A percentile compares a stretch with the other conserved stretches of the same genome.
Evolutionary conservation across 2,113 vertebrate species (phyloP).

Genomic region (Ginglymostoma cirratum): DNA sequence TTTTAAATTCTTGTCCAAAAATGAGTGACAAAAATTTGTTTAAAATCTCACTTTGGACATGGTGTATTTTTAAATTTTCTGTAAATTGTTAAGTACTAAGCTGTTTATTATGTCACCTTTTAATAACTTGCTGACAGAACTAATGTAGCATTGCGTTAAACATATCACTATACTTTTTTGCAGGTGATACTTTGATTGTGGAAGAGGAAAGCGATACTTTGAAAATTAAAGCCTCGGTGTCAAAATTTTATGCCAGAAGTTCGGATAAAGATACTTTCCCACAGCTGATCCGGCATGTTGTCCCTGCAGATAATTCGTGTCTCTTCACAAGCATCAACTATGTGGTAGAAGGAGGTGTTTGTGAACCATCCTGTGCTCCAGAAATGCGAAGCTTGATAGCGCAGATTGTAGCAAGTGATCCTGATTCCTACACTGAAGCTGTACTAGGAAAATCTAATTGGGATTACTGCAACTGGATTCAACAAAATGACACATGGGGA

Average conservation of each 20-base stretch:
- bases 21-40: neutral
- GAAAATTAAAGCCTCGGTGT: constrained; percentile 50
- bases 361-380: constrained; percentile 73
- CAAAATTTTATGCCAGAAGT: constrained; percentile 53
- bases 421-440: constrained; percentile 76
- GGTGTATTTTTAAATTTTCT: neutral
- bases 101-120: too few species aligned
- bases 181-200: constrained; percentile 91
- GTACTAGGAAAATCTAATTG: constrained; percentile 85
- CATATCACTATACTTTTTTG: neutral
- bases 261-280: constrained; percentile 57
- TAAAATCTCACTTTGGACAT: neutral
- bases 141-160: neutral
- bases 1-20: neutral
- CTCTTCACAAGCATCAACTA: constrained; percentile 94
- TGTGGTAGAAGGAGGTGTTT: constrained; percentile 84
- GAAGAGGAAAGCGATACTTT: constrained; percentile 82
- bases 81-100: neutral
- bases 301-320: constrained; percentile 95
- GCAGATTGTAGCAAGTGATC: constrained; percentile 83
- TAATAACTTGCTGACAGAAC: too few species aligned
- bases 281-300: constrained; percentile 65
- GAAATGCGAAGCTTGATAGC: constrained; percentile 91
- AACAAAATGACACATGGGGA: constrained; percentile 85
- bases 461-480: constrained; percentile 91